These are phyloP conservation scores for Boulengeromyrus knoepffleri DNA, from an alignment of 2,113 vertebrate genomes.

Conservation along the genomic window DNA sequence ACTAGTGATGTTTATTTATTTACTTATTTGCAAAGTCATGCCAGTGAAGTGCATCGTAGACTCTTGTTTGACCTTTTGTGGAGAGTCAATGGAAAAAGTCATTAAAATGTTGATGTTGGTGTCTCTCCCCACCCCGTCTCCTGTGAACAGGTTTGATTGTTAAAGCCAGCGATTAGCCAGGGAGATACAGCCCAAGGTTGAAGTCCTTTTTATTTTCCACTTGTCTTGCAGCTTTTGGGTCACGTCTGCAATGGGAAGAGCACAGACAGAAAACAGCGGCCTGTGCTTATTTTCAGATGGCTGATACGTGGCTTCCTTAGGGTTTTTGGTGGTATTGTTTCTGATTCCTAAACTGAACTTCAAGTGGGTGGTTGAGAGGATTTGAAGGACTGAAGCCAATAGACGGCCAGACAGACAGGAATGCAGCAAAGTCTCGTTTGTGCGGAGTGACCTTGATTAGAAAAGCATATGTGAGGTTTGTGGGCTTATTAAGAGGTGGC, in stretches of 20 bases:
- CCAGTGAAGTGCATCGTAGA: not conserved
- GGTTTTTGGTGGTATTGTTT: not conserved
- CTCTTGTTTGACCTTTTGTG: constrained; percentile 10
- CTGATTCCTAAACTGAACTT: not conserved
- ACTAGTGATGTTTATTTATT: not conserved
- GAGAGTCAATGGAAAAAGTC: constrained; percentile 31
- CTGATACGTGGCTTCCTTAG: not conserved
- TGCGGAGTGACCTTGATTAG: not conserved
- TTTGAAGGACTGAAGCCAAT: not conserved
- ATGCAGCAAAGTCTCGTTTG: not conserved
- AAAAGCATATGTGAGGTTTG: not conserved
- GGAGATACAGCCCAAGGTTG: constrained; percentile 17
- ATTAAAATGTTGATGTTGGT: constrained; percentile 23
- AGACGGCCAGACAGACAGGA: not conserved
- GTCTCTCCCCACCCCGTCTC: constrained; percentile 14
- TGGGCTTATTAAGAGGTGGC: not conserved
- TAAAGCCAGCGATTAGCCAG: constrained; percentile 16
- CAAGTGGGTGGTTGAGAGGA: not conserved
- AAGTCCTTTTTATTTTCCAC: constrained; percentile 24
- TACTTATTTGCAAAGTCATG: not conserved
- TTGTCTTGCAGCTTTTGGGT: not conserved
- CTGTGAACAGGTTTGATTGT: constrained; percentile 15
- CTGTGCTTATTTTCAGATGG: constrained; percentile 19
- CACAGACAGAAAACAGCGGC: constrained; percentile 30
- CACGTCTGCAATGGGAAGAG: not conserved